phyloP scores from a whole-genome alignment of 2,797 vertebrate species.

The Lepilemur septentrionalis region DNA sequence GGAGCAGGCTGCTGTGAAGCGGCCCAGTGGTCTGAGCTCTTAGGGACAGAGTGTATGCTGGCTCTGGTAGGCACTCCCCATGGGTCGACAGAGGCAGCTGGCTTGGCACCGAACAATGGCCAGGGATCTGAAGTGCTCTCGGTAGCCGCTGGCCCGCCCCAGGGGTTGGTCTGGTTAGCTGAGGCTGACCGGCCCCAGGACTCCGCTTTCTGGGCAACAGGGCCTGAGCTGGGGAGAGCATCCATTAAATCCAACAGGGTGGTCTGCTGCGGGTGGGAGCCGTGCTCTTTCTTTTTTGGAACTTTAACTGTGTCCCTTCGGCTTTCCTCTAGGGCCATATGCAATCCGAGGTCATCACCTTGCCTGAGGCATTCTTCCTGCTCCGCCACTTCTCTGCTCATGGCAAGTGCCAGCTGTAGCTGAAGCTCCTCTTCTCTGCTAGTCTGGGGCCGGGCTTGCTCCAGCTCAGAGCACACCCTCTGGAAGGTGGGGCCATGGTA shows the following conservation, averaged over 20 bases:
- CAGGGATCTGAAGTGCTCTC: constrained; percentile 88
- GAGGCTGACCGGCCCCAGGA: constrained; percentile 83
- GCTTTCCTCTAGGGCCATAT: constrained; percentile 98
- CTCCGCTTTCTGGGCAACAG: constrained; percentile 80
- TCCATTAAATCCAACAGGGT: constrained; percentile 90
- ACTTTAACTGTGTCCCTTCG: constrained; percentile 91
- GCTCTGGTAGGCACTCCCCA: constrained; percentile 88
- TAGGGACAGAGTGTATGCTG: constrained; percentile 86
- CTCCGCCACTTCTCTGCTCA: constrained; percentile 97
- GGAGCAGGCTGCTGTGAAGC: constrained; percentile 83
- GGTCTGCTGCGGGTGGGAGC: constrained; percentile 83
- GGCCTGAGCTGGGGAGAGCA: constrained; percentile 82
- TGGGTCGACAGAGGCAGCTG: constrained; percentile 90
- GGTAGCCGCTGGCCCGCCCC: constrained; percentile 85
- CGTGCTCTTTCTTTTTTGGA: constrained; percentile 90
- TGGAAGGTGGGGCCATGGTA: constrained; percentile 97
- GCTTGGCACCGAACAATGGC: constrained; percentile 90
- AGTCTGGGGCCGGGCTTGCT: constrained; percentile 97
- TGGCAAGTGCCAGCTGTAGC: constrained; percentile 94
- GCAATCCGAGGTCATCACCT: constrained; percentile 95
- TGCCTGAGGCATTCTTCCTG: constrained; percentile 98
- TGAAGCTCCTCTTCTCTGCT: constrained; percentile 97
- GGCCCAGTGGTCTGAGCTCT: constrained; percentile 93
- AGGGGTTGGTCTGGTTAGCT: constrained; percentile 87
- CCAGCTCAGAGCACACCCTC: constrained; percentile 94